Conservation (phyloP, 2,113 vertebrate genomes). For the Mormoops blainvillei region DNA sequence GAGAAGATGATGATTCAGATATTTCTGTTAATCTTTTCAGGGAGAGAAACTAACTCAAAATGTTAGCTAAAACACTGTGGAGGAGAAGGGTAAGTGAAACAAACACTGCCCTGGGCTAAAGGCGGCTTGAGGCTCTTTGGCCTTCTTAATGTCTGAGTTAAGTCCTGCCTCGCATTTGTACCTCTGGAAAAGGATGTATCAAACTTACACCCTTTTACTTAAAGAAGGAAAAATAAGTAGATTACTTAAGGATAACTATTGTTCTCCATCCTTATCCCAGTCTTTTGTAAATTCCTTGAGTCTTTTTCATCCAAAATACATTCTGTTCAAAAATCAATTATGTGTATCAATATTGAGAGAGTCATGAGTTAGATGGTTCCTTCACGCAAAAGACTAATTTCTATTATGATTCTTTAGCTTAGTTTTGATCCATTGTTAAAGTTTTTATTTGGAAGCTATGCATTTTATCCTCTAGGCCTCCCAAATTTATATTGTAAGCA, state of each 20-base stretch:
- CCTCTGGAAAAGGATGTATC: background rate
- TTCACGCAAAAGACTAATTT: background rate
- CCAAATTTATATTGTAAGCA: background rate
- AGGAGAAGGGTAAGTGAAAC: background rate
- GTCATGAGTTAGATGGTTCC: background rate
- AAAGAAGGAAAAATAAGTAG: background rate
- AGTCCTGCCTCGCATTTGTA: background rate
- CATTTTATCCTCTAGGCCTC: background rate
- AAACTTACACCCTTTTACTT: background rate
- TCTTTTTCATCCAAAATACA: constrained; percentile 17
- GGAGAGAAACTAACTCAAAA: background rate
- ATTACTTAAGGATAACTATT: background rate
- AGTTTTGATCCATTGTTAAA: background rate
- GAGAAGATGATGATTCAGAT: background rate
- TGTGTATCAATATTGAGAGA: background rate
- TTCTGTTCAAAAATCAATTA: background rate
- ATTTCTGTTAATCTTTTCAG: background rate
- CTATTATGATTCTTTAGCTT: background rate
- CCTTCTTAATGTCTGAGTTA: background rate
- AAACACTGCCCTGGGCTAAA: background rate
- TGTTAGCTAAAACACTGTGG: background rate
- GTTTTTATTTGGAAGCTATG: background rate
- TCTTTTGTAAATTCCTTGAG: background rate
- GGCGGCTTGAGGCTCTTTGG: background rate
- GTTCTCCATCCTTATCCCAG: background rate